phyloP scores from a whole-genome alignment of 2,888 invertebrate species.

The Cheilosia variabilis region DNA sequence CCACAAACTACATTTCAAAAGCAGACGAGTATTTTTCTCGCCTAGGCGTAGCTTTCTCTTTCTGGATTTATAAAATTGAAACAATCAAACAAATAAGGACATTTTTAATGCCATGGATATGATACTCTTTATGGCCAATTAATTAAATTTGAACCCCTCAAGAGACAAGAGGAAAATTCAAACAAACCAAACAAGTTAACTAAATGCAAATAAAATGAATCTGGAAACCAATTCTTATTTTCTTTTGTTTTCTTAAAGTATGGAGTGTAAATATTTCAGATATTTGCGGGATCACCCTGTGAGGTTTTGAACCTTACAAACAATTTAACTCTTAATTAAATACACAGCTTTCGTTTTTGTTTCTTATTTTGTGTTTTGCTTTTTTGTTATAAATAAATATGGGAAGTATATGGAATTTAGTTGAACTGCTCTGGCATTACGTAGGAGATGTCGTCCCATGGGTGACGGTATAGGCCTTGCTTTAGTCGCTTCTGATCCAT shows the following conservation, averaged over 20 bases:
- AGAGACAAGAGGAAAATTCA: background rate
- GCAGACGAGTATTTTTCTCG: slow-evolving; percentile 18
- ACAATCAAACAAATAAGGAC: background rate
- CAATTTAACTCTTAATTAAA: slow-evolving; percentile 62
- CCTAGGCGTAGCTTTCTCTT: slow-evolving; percentile 11
- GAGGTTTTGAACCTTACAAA: slow-evolving; percentile 47
- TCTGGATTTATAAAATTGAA: background rate
- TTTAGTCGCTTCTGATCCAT: slow-evolving; percentile 99
- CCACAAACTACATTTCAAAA: slow-evolving; percentile 33
- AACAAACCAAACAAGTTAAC: slow-evolving; percentile 14
- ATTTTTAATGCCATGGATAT: slow-evolving; percentile 18
- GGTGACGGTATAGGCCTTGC: slow-evolving; percentile 99
- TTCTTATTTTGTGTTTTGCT: slow-evolving; percentile 20
- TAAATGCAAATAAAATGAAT: slow-evolving; percentile 69
- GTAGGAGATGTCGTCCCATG: slow-evolving; percentile 97
- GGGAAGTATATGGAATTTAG: slow-evolving; percentile 76
- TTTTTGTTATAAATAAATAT: slow-evolving; percentile 68
- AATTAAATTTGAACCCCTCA: background rate
- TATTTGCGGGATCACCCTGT: slow-evolving; percentile 49
- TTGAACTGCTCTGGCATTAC: slow-evolving; percentile 84
- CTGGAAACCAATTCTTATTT: slow-evolving; percentile 59
- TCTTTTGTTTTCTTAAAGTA: slow-evolving; percentile 56
- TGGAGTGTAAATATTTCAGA: slow-evolving; percentile 71
- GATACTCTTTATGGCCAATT: slow-evolving; percentile 3
- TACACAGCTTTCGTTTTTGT: slow-evolving; percentile 55